These are phyloP conservation scores for Tenebrio molitor DNA, from an alignment of 1,140 invertebrate genomes.

Conservation along the genomic window DNA sequence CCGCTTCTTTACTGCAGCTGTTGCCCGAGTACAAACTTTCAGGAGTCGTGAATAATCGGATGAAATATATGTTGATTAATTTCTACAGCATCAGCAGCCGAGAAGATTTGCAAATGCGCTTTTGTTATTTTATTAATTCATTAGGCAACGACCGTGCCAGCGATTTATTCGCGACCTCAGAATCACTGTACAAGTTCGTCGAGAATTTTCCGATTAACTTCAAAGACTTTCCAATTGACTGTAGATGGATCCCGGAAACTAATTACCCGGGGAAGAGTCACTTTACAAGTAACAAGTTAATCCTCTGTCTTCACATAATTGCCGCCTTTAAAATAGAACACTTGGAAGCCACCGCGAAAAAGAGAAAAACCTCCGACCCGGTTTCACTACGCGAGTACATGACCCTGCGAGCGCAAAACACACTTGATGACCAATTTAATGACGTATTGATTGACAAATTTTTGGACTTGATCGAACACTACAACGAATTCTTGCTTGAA, in stretches of 20 bases:
- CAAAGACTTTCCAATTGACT: slow-evolving; percentile 46
- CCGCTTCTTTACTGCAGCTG: slow-evolving; percentile 49
- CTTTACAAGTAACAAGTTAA: slow-evolving; percentile 27
- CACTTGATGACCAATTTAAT: slow-evolving; percentile 58
- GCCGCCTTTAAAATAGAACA: slow-evolving; percentile 3
- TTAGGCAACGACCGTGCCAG: background rate
- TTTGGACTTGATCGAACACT: slow-evolving; percentile 52
- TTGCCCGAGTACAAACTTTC: background rate
- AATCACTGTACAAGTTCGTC: background rate
- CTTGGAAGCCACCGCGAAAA: background rate
- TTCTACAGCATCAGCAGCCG: slow-evolving; percentile 61
- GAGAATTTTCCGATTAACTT: slow-evolving; percentile 11
- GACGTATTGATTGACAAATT: slow-evolving; percentile 57
- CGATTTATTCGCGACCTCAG: background rate
- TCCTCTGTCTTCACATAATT: slow-evolving; percentile 6
- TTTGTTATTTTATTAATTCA: slow-evolving; percentile 26
- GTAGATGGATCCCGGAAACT: slow-evolving; percentile 24
- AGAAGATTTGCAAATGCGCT: slow-evolving; percentile 56
- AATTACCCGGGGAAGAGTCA: slow-evolving; percentile 16
- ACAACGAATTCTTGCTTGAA: slow-evolving; percentile 52
- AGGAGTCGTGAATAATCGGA: background rate
- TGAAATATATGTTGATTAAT: slow-evolving; percentile 57
- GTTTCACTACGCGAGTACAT: slow-evolving; percentile 55
- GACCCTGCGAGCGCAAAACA: slow-evolving; percentile 55
- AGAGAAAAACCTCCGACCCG: background rate